These are phyloP conservation scores for Decapterus maruadsi DNA, from an alignment of 2,797 vertebrate genomes.

Conservation along the genomic window DNA sequence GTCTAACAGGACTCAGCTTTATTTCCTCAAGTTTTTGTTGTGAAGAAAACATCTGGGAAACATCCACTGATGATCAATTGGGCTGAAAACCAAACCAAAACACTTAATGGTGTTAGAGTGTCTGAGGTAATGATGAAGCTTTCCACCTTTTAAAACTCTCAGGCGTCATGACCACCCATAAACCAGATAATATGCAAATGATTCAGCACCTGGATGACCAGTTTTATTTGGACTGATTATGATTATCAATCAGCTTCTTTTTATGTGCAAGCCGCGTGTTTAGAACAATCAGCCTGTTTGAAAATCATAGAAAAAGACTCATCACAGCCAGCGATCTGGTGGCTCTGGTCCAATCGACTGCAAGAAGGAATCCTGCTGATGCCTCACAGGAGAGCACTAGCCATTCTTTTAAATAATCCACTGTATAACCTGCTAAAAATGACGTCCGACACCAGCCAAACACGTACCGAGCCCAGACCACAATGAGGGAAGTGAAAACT, in stretches of 20 bases:
- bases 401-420: not conserved
- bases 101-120: not conserved
- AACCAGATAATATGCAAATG: slow-evolving; percentile 11
- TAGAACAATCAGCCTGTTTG: not conserved
- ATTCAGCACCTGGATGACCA: not conserved
- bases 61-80: slow-evolving; percentile 1
- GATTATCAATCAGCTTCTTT: not conserved
- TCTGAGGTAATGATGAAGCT: not conserved
- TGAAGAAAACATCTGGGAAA: slow-evolving; percentile 18
- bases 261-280: not conserved
- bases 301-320: not conserved
- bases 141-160: not conserved
- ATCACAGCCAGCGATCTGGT: not conserved
- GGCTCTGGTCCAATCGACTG: not conserved
- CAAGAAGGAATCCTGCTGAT: not conserved
- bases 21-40: not conserved
- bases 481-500: slow-evolving; percentile 44
- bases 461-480: slow-evolving; percentile 1
- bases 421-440: not conserved
- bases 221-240: not conserved
- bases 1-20: not conserved
- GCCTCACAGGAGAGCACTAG: slow-evolving; percentile 9
- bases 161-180: not conserved
- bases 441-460: slow-evolving; percentile 6
- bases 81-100: slow-evolving; percentile 6